Evolutionary conservation across 2,797 vertebrate species (phyloP).

Genomic region (Chanos chanos): DNA sequence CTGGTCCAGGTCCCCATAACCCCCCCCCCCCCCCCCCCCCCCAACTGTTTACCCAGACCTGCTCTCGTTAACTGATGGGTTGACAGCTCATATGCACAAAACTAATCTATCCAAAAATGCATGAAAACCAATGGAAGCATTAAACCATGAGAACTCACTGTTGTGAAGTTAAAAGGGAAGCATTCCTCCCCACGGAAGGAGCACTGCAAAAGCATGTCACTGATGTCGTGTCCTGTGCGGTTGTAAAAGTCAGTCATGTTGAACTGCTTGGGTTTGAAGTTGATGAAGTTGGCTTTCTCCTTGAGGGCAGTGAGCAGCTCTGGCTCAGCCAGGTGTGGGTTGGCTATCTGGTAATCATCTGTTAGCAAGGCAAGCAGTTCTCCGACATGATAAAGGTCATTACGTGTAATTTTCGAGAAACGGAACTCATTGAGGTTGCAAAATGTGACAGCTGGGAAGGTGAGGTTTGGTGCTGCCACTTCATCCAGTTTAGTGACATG

Average conservation of each 20-base stretch:
- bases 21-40: background rate
- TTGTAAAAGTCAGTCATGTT: conserved; percentile 91
- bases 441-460: conserved; percentile 84
- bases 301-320: conserved; percentile 78
- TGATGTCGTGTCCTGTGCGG: conserved; percentile 84
- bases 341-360: conserved; percentile 80
- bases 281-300: conserved; percentile 83
- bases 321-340: conserved; percentile 79
- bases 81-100: background rate
- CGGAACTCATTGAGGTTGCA: conserved; percentile 90
- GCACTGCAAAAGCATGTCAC: conserved; percentile 85
- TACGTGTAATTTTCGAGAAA: conserved; percentile 83
- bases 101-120: background rate
- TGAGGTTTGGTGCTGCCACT: conserved; percentile 79
- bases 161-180: conserved; percentile 77
- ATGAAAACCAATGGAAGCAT: background rate
- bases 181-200: conserved; percentile 81
- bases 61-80: background rate
- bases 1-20: background rate
- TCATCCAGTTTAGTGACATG: conserved; percentile 81
- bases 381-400: conserved; percentile 86
- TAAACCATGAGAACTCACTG: conserved; percentile 73
- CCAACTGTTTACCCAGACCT: too few species aligned
- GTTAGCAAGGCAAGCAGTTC: conserved; percentile 83
- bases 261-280: conserved; percentile 85